Percentiles rank a stretch among this genome's conserved stretches.
These are phyloP conservation scores for Brenthis hecate DNA, from an alignment of 2,888 invertebrate genomes.

Conservation along the genomic window DNA sequence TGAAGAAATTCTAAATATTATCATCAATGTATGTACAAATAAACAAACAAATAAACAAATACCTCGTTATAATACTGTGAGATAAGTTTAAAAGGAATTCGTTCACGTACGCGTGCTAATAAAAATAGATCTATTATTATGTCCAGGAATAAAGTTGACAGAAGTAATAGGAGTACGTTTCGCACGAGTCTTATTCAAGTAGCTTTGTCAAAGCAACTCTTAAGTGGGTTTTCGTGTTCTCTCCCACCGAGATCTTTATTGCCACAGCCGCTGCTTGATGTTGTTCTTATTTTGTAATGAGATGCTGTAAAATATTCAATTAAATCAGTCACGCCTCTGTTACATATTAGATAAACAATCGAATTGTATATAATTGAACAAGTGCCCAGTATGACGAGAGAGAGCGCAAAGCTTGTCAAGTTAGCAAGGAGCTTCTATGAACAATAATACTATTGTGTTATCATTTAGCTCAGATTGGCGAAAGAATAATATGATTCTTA, in stretches of 20 bases:
- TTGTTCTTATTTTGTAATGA: constrained; percentile 60
- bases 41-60: not conserved
- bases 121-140: not conserved
- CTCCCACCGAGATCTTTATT: constrained; percentile 58
- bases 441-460: no score
- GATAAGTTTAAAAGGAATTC: not conserved
- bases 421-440: no score
- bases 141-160: constrained; percentile 17
- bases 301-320: constrained; percentile 52
- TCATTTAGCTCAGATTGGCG: no score
- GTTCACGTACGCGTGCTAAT: constrained; percentile 3
- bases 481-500: no score
- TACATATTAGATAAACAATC: constrained; percentile 44
- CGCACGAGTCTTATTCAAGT: constrained; percentile 30
- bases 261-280: constrained; percentile 50
- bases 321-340: constrained; percentile 45
- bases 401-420: no score
- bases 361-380: constrained; percentile 1
- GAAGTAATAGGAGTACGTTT: constrained; percentile 28
- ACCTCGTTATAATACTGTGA: not conserved
- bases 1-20: not conserved
- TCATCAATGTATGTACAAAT: not conserved
- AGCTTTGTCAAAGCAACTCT: constrained; percentile 36
- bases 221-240: constrained; percentile 56
- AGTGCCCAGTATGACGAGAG: not conserved